These are phyloP conservation scores for Trypoxylon attenuatum DNA, from an alignment of 2,888 invertebrate species.

Conservation along the genomic window DNA sequence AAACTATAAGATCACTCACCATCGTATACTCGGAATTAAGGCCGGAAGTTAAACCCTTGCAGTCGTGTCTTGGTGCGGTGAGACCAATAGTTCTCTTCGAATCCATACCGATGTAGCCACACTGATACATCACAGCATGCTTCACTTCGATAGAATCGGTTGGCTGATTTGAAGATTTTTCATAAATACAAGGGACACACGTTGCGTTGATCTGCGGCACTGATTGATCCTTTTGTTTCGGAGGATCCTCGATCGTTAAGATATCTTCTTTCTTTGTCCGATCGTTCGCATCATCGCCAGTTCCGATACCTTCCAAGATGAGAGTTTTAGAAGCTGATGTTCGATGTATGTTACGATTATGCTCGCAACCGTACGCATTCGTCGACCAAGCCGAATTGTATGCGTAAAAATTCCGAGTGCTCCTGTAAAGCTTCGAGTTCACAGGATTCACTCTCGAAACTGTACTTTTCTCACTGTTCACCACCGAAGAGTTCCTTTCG, in stretches of 20 bases:
- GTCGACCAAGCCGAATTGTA: slow-evolving; percentile 47
- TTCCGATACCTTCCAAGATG: neutral
- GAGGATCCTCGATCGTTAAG: slow-evolving; percentile 25
- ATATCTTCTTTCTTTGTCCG: slow-evolving; percentile 24
- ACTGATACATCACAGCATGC: slow-evolving; percentile 7
- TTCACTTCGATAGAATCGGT: neutral
- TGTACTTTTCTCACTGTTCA: slow-evolving; percentile 33
- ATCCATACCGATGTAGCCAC: neutral
- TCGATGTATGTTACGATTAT: too few relatives aligned
- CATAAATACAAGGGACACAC: slow-evolving; percentile 6
- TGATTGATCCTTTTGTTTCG: too few relatives aligned
- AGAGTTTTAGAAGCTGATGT: too few relatives aligned
- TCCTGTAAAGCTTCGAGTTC: slow-evolving; percentile 58
- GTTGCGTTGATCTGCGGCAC: slow-evolving; percentile 4
- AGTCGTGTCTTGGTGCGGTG: slow-evolving; percentile 18
- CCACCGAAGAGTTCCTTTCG: slow-evolving; percentile 41
- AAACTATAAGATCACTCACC: too few relatives aligned
- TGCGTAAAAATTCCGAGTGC: slow-evolving; percentile 31
- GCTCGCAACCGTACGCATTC: slow-evolving; percentile 47
- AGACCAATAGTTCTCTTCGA: slow-evolving; percentile 18
- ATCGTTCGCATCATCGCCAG: too few relatives aligned
- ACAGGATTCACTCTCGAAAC: slow-evolving; percentile 60
- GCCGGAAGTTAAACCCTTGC: slow-evolving; percentile 32
- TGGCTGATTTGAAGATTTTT: slow-evolving; percentile 20
- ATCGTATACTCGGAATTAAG: slow-evolving; percentile 59